phyloP scores from a whole-genome alignment of 2,888 invertebrate species.

The Sycophila texana region DNA sequence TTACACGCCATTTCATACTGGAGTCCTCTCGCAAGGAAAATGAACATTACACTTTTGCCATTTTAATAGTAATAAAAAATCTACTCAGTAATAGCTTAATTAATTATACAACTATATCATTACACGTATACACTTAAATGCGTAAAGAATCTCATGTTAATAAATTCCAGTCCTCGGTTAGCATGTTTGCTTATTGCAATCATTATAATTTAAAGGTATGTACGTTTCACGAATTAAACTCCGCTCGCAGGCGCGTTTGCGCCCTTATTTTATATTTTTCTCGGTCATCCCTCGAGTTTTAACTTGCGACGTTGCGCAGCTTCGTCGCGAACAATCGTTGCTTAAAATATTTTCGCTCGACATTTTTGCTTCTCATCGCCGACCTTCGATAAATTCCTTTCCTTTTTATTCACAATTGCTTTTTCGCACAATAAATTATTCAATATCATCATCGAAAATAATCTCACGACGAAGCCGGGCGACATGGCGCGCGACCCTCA shows the following conservation, averaged over 20 bases:
- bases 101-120: conserved; percentile 24
- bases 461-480: conserved; percentile 67
- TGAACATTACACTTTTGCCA: neutral
- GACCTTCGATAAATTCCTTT: neutral
- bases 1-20: conserved; percentile 6
- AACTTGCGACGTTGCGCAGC: conserved; percentile 69
- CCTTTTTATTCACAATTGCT: conserved; percentile 17
- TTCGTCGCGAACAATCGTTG: conserved; percentile 59
- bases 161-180: conserved; percentile 55
- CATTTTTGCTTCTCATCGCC: neutral
- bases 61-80: neutral
- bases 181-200: conserved; percentile 45
- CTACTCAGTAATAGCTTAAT: neutral
- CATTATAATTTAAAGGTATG: conserved; percentile 39
- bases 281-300: conserved; percentile 62
- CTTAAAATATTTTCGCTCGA: neutral
- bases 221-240: conserved; percentile 20
- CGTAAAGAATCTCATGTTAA: conserved; percentile 45
- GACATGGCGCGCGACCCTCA: conserved; percentile 64
- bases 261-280: conserved; percentile 35
- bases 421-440: conserved; percentile 11
- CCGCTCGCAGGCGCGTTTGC: conserved; percentile 5
- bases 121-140: conserved; percentile 29
- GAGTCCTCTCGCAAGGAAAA: neutral
- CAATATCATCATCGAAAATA: conserved; percentile 23